phyloP scores from a whole-genome alignment of 2,888 invertebrate species.

The Fragum sueziense region DNA sequence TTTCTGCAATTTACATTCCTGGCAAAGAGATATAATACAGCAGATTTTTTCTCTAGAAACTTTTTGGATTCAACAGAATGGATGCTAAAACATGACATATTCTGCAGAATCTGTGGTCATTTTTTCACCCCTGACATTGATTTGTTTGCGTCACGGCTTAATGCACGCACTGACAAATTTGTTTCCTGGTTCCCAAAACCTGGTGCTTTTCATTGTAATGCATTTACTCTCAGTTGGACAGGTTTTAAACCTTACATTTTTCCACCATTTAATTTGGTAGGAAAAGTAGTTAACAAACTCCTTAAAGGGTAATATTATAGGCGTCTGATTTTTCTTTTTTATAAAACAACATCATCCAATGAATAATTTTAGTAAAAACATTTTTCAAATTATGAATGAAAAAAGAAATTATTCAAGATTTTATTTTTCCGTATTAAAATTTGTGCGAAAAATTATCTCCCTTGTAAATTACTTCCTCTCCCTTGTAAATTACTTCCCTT shows the following conservation, averaged over 20 bases:
- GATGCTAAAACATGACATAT: slow-evolving; percentile 44
- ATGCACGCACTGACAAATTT: slow-evolving; percentile 28
- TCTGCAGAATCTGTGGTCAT: slow-evolving; percentile 17
- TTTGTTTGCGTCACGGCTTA: slow-evolving; percentile 47
- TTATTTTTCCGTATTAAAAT: too few relatives aligned
- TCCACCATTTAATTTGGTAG: slow-evolving; percentile 52
- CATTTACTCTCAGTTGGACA: slow-evolving; percentile 50
- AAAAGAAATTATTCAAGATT: too few relatives aligned
- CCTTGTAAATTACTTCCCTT: too few relatives aligned
- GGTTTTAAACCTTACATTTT: slow-evolving; percentile 42
- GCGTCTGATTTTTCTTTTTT: too few relatives aligned
- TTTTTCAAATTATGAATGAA: too few relatives aligned
- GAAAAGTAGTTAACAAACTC: slow-evolving; percentile 48
- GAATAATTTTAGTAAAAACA: too few relatives aligned
- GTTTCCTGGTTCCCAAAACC: slow-evolving; percentile 51
- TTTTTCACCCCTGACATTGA: slow-evolving; percentile 50
- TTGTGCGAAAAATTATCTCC: too few relatives aligned
- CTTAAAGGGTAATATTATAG: too few relatives aligned
- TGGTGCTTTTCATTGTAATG: slow-evolving; percentile 35
- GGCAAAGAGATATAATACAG: slow-evolving; percentile 29
- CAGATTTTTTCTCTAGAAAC: slow-evolving; percentile 50
- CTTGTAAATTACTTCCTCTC: too few relatives aligned
- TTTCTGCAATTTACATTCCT: background rate
- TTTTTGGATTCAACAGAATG: slow-evolving; percentile 54
- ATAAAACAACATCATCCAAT: too few relatives aligned